phyloP scores from a whole-genome alignment of 2,113 vertebrate genomes.

The Forbesichthys agassizii region DNA sequence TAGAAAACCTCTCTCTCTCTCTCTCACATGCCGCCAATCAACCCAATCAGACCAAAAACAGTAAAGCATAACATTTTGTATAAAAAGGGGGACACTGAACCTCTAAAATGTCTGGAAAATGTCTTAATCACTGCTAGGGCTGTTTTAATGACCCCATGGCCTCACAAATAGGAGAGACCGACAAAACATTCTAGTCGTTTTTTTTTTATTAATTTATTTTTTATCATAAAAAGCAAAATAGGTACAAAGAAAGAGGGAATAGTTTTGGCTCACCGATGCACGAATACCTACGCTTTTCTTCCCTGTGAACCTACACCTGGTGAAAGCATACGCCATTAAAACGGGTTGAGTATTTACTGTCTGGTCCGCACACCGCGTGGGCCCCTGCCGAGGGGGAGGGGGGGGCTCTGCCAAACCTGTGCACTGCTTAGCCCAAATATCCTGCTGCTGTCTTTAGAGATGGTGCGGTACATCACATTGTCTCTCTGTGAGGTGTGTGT shows the following conservation, averaged over 20 bases:
- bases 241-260: slow-evolving; percentile 89
- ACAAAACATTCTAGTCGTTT: slow-evolving; percentile 50
- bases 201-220: slow-evolving; percentile 20
- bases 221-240: slow-evolving; percentile 54
- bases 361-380: slow-evolving; percentile 91
- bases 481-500: slow-evolving; percentile 16
- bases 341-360: slow-evolving; percentile 98
- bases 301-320: slow-evolving; percentile 96
- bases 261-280: slow-evolving; percentile 98
- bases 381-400: slow-evolving; percentile 77
- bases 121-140: no score
- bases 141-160: no score
- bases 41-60: slow-evolving; percentile 1
- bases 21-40: slow-evolving; percentile 5
- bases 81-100: no score
- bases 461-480: slow-evolving; percentile 39
- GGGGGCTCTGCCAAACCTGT: slow-evolving; percentile 66
- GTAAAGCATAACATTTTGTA: no score
- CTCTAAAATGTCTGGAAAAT: no score
- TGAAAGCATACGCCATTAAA: slow-evolving; percentile 97
- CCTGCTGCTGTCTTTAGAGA: slow-evolving; percentile 36
- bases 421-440: slow-evolving; percentile 83
- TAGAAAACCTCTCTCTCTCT: not conserved
- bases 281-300: slow-evolving; percentile 99
- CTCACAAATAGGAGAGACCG: not conserved